phyloP scores from a whole-genome alignment of 2,113 vertebrate genomes.

The Rhadina sibilatrix region DNA sequence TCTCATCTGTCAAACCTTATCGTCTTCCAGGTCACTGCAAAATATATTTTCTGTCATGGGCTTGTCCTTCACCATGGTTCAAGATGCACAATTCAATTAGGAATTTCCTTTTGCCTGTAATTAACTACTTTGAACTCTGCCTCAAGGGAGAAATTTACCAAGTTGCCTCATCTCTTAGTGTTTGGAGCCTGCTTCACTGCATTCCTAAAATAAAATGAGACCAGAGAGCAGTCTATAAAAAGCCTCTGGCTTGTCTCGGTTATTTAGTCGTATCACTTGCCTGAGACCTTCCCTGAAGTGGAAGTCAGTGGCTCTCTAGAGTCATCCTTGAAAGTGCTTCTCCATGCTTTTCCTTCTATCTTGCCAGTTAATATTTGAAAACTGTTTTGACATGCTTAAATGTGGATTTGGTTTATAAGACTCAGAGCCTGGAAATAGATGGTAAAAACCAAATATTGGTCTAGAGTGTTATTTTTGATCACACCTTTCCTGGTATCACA shows the following conservation, averaged over 20 bases:
- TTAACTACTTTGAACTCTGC: neutral
- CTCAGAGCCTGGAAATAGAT: neutral
- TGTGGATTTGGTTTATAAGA: neutral
- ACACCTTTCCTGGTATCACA: neutral
- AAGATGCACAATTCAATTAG: neutral
- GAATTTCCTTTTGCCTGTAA: neutral
- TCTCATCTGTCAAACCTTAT: neutral
- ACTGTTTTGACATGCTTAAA: neutral
- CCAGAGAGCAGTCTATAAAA: neutral
- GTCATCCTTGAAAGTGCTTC: neutral
- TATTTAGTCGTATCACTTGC: neutral
- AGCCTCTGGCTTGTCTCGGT: neutral
- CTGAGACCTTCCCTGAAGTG: neutral
- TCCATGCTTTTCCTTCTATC: neutral
- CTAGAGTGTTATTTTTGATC: neutral
- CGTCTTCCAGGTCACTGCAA: neutral
- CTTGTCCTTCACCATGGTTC: neutral
- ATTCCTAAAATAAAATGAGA: neutral
- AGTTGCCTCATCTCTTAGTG: neutral
- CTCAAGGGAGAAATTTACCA: neutral
- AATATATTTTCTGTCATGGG: neutral
- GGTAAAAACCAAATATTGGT: neutral
- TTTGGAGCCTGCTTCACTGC: neutral
- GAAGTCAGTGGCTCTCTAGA: neutral
- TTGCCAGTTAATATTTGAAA: neutral